A percentile compares a stretch with the other conserved stretches of the same genome.
Conservation (phyloP, 1,140 invertebrate genomes). For the Bombus huntii region DNA sequence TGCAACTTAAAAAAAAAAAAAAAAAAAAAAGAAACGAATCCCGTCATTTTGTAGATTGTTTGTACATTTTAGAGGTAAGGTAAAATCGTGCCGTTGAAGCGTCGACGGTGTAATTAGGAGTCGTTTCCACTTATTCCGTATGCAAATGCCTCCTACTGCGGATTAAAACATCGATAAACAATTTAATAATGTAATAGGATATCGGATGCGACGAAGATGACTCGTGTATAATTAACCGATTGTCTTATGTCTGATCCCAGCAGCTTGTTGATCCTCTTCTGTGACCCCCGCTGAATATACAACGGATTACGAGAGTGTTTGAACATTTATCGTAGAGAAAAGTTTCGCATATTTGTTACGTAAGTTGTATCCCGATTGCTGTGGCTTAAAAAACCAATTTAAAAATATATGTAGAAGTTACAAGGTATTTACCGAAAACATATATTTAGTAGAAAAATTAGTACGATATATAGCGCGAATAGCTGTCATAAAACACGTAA, state of each 20-base stretch:
- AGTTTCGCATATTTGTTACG: too few species aligned
- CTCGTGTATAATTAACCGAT: conserved; percentile 20
- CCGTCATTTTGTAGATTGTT: background rate
- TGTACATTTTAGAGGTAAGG: background rate
- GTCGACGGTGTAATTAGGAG: background rate
- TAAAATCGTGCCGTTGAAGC: background rate
- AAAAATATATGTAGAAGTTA: too few species aligned
- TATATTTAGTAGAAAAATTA: too few species aligned
- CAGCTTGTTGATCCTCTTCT: background rate
- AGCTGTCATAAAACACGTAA: too few species aligned
- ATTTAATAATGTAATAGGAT: conserved; percentile 17
- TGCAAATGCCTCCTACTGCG: background rate
- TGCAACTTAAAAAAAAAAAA: too few species aligned
- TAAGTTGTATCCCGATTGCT: too few species aligned
- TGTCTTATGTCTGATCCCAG: background rate
- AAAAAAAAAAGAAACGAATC: too few species aligned
- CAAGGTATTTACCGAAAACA: too few species aligned
- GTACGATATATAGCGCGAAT: too few species aligned
- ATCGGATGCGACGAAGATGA: background rate
- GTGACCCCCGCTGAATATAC: background rate
- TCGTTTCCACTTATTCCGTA: background rate
- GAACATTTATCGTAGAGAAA: background rate
- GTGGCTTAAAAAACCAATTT: too few species aligned
- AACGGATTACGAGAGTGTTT: background rate
- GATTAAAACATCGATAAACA: conserved; percentile 20